Percentiles rank a stretch among this genome's conserved stretches.
These are phyloP conservation scores for Paramuricea clavata DNA, from an alignment of 92 coral and sea anemone species.

Conservation along the genomic window DNA sequence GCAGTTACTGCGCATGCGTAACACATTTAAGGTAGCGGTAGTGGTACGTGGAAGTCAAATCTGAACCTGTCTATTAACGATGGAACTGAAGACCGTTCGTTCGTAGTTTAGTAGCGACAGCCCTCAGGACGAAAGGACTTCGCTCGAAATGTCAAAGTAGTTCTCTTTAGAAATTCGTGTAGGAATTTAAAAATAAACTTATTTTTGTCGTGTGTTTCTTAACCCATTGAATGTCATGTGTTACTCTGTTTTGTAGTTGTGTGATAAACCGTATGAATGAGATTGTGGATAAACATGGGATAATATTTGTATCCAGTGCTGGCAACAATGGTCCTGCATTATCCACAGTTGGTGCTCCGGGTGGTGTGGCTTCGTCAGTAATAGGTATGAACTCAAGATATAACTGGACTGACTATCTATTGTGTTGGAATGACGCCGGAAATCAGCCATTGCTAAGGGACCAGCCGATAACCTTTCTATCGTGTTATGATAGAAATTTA, in stretches of 20 bases:
- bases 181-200: no score
- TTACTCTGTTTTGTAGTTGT: slow-evolving; percentile 70
- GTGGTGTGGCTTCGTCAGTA: slow-evolving; percentile 92
- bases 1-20: no score
- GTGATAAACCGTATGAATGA: slow-evolving; percentile 89
- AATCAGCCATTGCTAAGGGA: no score
- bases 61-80: no score
- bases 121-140: no score
- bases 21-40: no score
- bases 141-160: no score
- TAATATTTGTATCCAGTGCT: slow-evolving; percentile 94
- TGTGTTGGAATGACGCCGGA: neutral
- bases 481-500: neutral
- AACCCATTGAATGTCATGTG: neutral
- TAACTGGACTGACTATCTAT: slow-evolving; percentile 27
- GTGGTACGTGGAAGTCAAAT: no score
- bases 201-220: no score
- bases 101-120: no score
- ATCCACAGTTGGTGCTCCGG: slow-evolving; percentile 95
- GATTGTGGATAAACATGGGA: slow-evolving; percentile 93
- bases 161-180: no score
- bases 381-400: slow-evolving; percentile 68
- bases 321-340: slow-evolving; percentile 99
- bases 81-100: no score
- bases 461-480: neutral